Base-by-base conservation (phyloP, 2,888 invertebrate genomes). In the Neelides folsomi region DNA sequence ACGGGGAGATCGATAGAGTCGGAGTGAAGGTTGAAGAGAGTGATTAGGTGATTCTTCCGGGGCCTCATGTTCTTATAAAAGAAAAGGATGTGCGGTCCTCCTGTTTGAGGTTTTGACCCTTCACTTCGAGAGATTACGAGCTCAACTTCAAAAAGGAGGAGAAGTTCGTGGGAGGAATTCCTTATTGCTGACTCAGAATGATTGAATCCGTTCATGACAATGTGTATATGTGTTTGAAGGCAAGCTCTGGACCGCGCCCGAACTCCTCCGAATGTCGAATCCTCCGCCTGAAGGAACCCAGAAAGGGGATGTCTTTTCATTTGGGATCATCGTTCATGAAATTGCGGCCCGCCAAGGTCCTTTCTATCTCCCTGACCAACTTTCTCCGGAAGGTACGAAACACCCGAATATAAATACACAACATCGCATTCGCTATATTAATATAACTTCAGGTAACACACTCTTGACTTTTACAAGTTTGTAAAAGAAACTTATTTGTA, bases 251-350 rank as follows among this genome's bases (percentile, higher is more conserved):
- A 92, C 92, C 1, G 80, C 92, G 0, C 94, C 94, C 0, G 94
- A 94, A 70, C 70, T 93, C 15, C 75, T 94, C 42, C 76, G 85
- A 51, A 75, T 80, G 72, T 72, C 76, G 20, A 75, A 79, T 49
- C 67, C 69, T 35, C 71, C 73, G 15, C 75, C 75, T 0, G 81
- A 82, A 66, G 89, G 88, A 1, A 84, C 84, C 0, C 89, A 86
- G 67, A 89, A 88, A 70, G 93, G 86, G 18, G 94, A 94, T 68
- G 83, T 93, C n/a, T 94, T 93, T 71, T 89, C 92, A 40, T 94
- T 93, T 68, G 86, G 94, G 66, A 86, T 94, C 66, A 86, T 94
- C 66, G 83, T 90, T 67, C 90, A 94, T 68, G 94, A 94, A 73
- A 92, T 94, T 65, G 81, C 86, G 53, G 80, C 83, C 62, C 75